Base-by-base conservation (phyloP, 92 coral and sea anemone genomes). In the Metridium senile region DNA sequence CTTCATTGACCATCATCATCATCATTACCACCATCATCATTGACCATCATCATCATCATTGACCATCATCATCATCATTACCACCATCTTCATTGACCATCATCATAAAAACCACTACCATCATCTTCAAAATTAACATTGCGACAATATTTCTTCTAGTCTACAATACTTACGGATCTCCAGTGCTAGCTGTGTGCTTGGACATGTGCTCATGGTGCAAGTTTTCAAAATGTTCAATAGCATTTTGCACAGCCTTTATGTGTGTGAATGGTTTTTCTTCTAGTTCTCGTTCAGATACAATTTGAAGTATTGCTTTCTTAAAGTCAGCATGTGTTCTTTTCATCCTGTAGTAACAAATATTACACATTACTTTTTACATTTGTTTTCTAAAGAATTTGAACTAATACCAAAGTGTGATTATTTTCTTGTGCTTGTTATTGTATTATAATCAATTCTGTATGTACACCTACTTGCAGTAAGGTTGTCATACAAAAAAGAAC, bases 321-420 rank as follows among this genome's bases (percentile, higher is more conserved):
- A 88, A 91, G 27, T 88, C 80, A 1, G 89, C 87, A 76, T 91
- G 97, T 11, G 89, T 87, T 70, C 75, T 80, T 61, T 80, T 70
- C 52, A 57, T 58, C 18, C 85, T 85, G 58, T 26, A 30, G 33
- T 23, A 27, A 26, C 31, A 45, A 32, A 77, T 9, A 62, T 62
- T 16, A 17, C 6, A 21, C 10, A 63, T 63, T 10, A 4, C 11
- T 11, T 35, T 17, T 9, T 8, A 25, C 19, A 33, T n/a, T n/a
- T n/a, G n/a, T n/a, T n/a, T n/a, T 31, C 21, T 68, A 45, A 31
- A 3, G 46, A 7, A 45, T 7, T 45, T 16, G 16, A 45, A 45
- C 51, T 45, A 45, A 16, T 45, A 45, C 9, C 51, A 45, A 16
- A 16, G 51, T 45, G 7, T 45, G 51, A 7, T 7, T 45, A 7